A percentile compares a stretch with the other conserved stretches of the same genome.
Evolutionary conservation across 1,140 invertebrate species (phyloP).

Genomic region (Maniola jurtina): DNA sequence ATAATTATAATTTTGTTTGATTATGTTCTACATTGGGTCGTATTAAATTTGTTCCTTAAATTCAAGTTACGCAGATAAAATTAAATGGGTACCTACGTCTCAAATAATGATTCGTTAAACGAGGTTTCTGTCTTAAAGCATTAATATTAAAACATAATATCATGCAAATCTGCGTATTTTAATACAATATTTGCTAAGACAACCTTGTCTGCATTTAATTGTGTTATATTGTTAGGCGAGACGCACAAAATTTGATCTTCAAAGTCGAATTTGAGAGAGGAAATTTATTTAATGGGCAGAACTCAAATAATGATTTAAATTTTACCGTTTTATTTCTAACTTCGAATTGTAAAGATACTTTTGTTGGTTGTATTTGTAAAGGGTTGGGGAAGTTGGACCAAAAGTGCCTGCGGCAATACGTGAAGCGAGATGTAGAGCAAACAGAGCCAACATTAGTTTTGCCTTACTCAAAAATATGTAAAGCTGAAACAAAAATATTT

Average conservation of each 20-base stretch:
- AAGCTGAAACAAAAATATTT: background rate
- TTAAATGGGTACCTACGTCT: background rate
- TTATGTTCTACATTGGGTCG: too few species aligned
- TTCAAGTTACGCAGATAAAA: background rate
- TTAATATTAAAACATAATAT: too few species aligned
- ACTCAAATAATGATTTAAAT: background rate
- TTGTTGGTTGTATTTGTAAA: background rate
- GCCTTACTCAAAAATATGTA: background rate
- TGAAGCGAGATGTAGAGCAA: background rate
- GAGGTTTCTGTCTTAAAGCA: too few species aligned
- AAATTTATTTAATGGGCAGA: background rate
- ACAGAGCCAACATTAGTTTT: background rate
- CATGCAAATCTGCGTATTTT: background rate
- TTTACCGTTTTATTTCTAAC: background rate
- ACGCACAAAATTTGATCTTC: background rate
- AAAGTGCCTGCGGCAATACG: background rate
- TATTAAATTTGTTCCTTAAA: background rate
- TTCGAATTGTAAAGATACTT: background rate
- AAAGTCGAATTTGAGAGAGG: background rate
- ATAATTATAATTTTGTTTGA: too few species aligned
- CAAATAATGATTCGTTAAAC: background rate
- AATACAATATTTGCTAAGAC: constrained; percentile 1
- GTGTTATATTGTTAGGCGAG: background rate
- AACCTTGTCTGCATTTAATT: background rate
- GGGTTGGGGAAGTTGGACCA: background rate